These are phyloP conservation scores for Heliconius eleuchia DNA, from an alignment of 1,140 invertebrate species.

Conservation along the genomic window DNA sequence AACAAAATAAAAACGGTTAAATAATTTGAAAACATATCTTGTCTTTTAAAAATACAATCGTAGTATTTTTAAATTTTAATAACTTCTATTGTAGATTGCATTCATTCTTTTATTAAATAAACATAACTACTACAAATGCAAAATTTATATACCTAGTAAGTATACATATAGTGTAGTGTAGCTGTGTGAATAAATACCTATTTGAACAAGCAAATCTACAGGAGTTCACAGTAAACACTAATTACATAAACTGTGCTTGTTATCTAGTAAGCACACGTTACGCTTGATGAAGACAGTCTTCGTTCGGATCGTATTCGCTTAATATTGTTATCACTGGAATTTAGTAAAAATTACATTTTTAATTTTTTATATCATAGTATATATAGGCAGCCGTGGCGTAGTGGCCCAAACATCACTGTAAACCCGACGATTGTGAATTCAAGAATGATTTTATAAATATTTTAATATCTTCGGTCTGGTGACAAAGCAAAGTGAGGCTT, in stretches of 20 bases:
- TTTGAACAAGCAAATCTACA: constrained; percentile 7
- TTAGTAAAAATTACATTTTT: background rate
- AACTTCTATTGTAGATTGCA: no score
- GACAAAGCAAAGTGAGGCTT: background rate
- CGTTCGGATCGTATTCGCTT: background rate
- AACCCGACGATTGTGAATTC: background rate
- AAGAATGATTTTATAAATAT: background rate
- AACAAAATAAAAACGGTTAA: no score
- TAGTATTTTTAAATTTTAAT: no score
- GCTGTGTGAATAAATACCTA: background rate
- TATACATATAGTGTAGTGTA: background rate
- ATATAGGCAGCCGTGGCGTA: no score
- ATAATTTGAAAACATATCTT: no score
- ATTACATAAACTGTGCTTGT: background rate
- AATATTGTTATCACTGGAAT: background rate
- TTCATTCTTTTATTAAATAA: background rate
- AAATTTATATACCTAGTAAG: background rate
- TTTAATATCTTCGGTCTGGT: background rate
- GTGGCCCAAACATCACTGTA: no score
- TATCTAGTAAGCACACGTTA: background rate
- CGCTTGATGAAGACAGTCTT: background rate
- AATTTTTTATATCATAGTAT: no score
- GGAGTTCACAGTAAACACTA: background rate
- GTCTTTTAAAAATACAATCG: no score
- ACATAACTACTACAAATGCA: background rate